These are phyloP conservation scores for Girardia tigrina DNA, from an alignment of 2,888 invertebrate species.

Conservation along the genomic window DNA sequence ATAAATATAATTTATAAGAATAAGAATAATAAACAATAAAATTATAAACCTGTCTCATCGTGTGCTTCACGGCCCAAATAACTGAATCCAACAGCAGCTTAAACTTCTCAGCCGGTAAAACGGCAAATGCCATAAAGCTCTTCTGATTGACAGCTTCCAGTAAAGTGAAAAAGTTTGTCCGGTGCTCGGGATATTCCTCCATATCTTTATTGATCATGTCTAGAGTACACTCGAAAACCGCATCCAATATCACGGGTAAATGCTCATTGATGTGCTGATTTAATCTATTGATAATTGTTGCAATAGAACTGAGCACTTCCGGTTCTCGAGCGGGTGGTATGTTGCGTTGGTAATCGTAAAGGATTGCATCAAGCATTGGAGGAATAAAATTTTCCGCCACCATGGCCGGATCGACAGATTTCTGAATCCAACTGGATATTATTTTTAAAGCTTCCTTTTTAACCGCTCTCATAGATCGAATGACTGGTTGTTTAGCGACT, in stretches of 20 bases:
- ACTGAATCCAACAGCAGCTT: conserved; percentile 93
- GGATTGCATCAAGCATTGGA: conserved; percentile 82
- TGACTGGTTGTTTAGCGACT: conserved; percentile 91
- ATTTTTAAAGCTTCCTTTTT: conserved; percentile 93
- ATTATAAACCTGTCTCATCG: conserved; percentile 89
- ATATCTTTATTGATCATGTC: conserved; percentile 98
- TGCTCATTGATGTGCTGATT: conserved; percentile 71
- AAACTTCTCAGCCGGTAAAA: conserved; percentile 87
- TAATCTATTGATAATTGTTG: conserved; percentile 79
- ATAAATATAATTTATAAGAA: no score
- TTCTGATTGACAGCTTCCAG: conserved; percentile 68
- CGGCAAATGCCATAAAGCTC: conserved; percentile 62
- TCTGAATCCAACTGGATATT: conserved; percentile 86
- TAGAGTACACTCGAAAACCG: conserved; percentile 93
- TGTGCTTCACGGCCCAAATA: conserved; percentile 99
- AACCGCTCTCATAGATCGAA: conserved; percentile 92
- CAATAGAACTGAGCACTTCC: conserved; percentile 89
- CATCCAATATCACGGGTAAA: conserved; percentile 94
- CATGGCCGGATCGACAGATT: conserved; percentile 64
- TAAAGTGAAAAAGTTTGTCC: conserved; percentile 88
- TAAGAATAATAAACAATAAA: no score
- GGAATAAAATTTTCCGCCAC: conserved; percentile 92
- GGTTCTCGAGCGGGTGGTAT: conserved; percentile 88
- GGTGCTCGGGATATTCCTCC: conserved; percentile 93
- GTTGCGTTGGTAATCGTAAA: conserved; percentile 87